A percentile compares a stretch with the other conserved stretches of the same genome.
Evolutionary conservation across 2,113 vertebrate genomes (phyloP).

Genomic region (Sakesphorus luctuosus): DNA sequence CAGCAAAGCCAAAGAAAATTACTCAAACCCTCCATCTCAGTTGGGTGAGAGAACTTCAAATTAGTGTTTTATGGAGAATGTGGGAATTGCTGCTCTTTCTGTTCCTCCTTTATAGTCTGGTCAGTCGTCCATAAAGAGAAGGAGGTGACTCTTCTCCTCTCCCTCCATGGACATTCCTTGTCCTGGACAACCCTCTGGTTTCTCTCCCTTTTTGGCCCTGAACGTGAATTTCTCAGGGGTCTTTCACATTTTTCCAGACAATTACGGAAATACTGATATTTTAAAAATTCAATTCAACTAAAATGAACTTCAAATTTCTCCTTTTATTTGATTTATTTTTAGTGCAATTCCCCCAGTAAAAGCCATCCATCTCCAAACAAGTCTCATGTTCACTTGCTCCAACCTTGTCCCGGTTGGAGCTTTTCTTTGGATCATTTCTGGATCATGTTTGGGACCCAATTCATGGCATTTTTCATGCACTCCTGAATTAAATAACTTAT

Average conservation of each 20-base stretch:
- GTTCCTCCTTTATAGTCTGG: neutral
- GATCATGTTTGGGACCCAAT: neutral
- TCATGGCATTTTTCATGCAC: neutral
- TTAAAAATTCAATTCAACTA: neutral
- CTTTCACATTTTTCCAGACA: neutral
- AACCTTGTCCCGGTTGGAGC: neutral
- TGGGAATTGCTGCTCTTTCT: neutral
- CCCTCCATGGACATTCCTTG: neutral
- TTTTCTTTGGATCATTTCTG: neutral
- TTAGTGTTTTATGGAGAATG: neutral
- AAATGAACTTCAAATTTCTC: neutral
- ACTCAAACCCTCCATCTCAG: neutral
- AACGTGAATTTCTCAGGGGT: neutral
- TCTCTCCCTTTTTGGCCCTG: neutral
- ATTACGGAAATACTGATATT: neutral
- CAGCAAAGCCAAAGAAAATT: neutral
- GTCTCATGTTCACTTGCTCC: neutral
- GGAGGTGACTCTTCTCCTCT: neutral
- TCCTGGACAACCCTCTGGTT: neutral
- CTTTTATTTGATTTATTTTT: neutral
- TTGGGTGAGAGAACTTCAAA: neutral
- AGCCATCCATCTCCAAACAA: accelerated
- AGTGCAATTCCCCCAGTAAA: neutral
- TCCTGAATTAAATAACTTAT: neutral
- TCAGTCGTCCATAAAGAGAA: neutral